A percentile compares a stretch with the other conserved stretches of the same genome.
These are phyloP conservation scores for Oscheius sp. DNA, from an alignment of 2,888 invertebrate genomes.

Conservation along the genomic window DNA sequence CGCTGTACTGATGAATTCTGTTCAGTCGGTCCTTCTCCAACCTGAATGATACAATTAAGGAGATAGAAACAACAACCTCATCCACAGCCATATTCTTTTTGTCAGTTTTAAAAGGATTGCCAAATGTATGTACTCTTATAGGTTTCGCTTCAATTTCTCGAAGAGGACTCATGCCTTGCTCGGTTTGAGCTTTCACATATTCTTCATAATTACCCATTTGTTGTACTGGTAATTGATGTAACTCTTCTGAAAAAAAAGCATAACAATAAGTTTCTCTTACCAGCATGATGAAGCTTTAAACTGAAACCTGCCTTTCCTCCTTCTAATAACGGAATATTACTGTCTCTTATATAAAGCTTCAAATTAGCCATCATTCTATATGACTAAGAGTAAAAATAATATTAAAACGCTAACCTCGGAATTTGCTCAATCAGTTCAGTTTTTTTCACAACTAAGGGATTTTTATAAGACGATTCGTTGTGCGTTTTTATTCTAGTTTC, in stretches of 20 bases:
- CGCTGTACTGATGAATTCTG: neutral
- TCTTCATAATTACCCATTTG: constrained; percentile 99
- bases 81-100: constrained; percentile 75
- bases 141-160: constrained; percentile 88
- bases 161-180: constrained; percentile 52
- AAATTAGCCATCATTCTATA: constrained; percentile 89
- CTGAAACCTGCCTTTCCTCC: constrained; percentile 78
- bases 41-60: constrained; percentile 1
- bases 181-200: constrained; percentile 85
- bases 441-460: constrained; percentile 93
- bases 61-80: constrained; percentile 47
- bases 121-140: constrained; percentile 96
- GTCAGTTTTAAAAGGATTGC: constrained; percentile 99
- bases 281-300: constrained; percentile 82
- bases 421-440: constrained; percentile 19
- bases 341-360: constrained; percentile 40
- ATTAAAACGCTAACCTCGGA: constrained; percentile 2
- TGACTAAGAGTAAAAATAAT: neutral
- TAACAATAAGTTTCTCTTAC: constrained; percentile 63
- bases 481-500: constrained; percentile 6
- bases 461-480: constrained; percentile 78
- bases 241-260: constrained; percentile 78
- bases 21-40: constrained; percentile 6
- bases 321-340: constrained; percentile 50
- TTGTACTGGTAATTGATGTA: constrained; percentile 92